Conservation (phyloP, 1,140 invertebrate genomes). For the Drosophila subpulchrella region DNA sequence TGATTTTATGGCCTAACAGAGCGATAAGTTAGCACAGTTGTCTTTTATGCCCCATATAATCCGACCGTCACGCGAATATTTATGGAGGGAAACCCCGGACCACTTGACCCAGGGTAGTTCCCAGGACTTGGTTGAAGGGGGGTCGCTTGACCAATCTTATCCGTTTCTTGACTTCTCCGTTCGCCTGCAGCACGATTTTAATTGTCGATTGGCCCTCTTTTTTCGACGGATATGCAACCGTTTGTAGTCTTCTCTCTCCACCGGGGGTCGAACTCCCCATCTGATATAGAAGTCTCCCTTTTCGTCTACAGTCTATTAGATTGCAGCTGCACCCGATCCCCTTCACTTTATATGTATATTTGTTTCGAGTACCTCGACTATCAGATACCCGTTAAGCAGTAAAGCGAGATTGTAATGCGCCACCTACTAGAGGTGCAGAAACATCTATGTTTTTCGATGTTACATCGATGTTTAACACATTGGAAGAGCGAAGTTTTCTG, state of each 20-base stretch:
- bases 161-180: slow-evolving; percentile 7
- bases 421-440: no score
- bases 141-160: slow-evolving; percentile 56
- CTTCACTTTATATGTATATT: slow-evolving; percentile 1
- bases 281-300: slow-evolving; percentile 21
- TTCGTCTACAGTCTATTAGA: slow-evolving; percentile 5
- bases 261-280: slow-evolving; percentile 11
- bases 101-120: background rate
- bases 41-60: slow-evolving; percentile 26
- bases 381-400: no score
- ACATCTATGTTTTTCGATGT: no score
- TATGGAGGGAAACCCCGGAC: slow-evolving; percentile 57
- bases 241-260: background rate
- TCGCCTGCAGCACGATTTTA: slow-evolving; percentile 9
- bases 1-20: background rate
- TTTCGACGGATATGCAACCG: no score
- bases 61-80: slow-evolving; percentile 19
- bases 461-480: no score
- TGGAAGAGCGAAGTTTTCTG: no score
- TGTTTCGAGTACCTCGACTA: background rate
- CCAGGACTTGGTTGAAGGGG: no score
- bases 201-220: slow-evolving; percentile 18
- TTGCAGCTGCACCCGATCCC: slow-evolving; percentile 30
- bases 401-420: no score
- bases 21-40: slow-evolving; percentile 27